Conservation (phyloP, 2,888 invertebrate species). For the Chloroclysta siterata region DNA sequence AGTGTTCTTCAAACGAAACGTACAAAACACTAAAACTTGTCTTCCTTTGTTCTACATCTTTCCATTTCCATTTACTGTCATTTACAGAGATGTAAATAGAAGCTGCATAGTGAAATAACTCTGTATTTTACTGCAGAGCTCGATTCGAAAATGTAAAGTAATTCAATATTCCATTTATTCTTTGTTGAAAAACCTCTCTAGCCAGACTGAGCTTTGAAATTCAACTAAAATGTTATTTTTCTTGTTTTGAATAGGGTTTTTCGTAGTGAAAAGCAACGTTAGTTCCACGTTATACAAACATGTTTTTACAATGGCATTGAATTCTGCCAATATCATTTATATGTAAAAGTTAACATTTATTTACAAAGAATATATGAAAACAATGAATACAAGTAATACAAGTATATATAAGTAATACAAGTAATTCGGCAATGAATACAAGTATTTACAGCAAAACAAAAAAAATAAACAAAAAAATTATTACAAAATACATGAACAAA, state of each 20-base stretch:
- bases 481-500: too few species aligned
- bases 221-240: constrained; percentile 9
- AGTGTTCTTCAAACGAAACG: neutral
- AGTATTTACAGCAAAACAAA: too few species aligned
- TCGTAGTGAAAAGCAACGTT: constrained; percentile 6
- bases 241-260: neutral
- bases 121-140: constrained; percentile 17
- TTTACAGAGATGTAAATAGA: constrained; percentile 7
- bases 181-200: constrained; percentile 21
- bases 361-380: too few species aligned
- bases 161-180: constrained; percentile 26
- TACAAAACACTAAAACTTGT: neutral
- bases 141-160: constrained; percentile 18
- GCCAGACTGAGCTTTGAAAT: constrained; percentile 11
- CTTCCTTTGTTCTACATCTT: neutral
- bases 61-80: constrained; percentile 1
- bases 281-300: neutral
- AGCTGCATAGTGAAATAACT: constrained; percentile 7
- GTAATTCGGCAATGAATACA: too few species aligned
- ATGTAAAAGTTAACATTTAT: too few species aligned
- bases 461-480: too few species aligned
- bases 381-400: too few species aligned
- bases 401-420: too few species aligned
- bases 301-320: neutral
- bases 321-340: too few species aligned